These are phyloP conservation scores for Conus canariensis DNA, from an alignment of 2,888 invertebrate species.

Conservation along the genomic window DNA sequence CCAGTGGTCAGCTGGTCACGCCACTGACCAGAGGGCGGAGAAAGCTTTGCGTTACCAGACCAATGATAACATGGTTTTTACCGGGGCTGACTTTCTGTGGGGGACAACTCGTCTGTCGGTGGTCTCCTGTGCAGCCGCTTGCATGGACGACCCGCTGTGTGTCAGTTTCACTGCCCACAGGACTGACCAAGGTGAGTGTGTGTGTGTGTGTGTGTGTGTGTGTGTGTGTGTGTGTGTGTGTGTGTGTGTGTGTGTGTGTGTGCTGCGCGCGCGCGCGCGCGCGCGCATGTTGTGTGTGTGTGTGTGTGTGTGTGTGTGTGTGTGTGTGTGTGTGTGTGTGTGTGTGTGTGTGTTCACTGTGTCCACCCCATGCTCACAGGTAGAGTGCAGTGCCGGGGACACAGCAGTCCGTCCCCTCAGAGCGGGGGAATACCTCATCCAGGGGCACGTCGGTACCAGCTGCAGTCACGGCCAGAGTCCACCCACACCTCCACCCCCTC, in stretches of 20 bases:
- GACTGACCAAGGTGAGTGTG: not conserved
- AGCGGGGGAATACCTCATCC: too few relatives aligned
- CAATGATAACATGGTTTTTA: not conserved
- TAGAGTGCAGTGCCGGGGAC: too few relatives aligned
- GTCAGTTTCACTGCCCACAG: not conserved
- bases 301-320: slow-evolving; percentile 1
- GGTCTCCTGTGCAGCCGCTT: not conserved
- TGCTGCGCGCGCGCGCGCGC: not conserved
- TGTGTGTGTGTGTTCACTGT: not conserved
- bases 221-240: slow-evolving; percentile 6
- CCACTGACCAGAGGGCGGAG: not conserved
- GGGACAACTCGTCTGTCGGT: not conserved
- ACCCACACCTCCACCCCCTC: too few relatives aligned
- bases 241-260: not conserved
- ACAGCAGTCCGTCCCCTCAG: too few relatives aligned
- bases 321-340: not conserved
- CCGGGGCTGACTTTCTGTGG: not conserved
- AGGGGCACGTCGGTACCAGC: too few relatives aligned
- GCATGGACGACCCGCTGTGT: not conserved
- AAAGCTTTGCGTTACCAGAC: not conserved
- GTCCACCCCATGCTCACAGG: too few relatives aligned
- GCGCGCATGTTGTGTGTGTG: slow-evolving; percentile 3
- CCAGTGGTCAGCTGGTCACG: not conserved
- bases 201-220: not conserved
- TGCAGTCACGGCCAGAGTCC: too few relatives aligned